These are phyloP conservation scores for Platichthys flesus DNA, from an alignment of 2,113 vertebrate genomes.

Conservation along the genomic window DNA sequence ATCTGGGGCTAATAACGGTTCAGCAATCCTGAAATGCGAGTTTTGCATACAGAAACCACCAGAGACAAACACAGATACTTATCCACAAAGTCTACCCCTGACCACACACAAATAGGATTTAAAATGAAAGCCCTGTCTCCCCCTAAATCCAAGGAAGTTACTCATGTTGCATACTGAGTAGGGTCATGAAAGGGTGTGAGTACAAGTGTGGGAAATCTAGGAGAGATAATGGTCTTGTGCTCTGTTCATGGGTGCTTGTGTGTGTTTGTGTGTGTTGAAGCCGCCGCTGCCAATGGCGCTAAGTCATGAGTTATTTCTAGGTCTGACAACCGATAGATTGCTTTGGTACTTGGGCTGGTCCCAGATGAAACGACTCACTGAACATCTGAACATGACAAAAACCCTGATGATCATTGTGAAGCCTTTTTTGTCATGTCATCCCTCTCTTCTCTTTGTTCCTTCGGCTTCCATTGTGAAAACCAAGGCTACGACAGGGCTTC, in stretches of 20 bases:
- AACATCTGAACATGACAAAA: slow-evolving; percentile 28
- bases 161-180: slow-evolving; percentile 63
- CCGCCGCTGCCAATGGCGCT: slow-evolving; percentile 4
- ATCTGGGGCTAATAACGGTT: not conserved
- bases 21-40: too few species aligned
- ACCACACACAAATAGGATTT: not conserved
- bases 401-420: slow-evolving; percentile 27
- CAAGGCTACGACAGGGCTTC: slow-evolving; percentile 19
- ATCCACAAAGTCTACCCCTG: not conserved
- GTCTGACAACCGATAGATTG: slow-evolving; percentile 19
- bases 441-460: slow-evolving; percentile 23
- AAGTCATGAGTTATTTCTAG: slow-evolving; percentile 21
- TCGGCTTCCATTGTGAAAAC: not conserved
- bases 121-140: slow-evolving; percentile 28
- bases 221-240: slow-evolving; percentile 25
- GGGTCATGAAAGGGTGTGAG: slow-evolving; percentile 52
- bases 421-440: slow-evolving; percentile 8
- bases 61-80: too few species aligned
- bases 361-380: slow-evolving; percentile 21
- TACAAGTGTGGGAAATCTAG: slow-evolving; percentile 47
- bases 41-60: too few species aligned
- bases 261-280: not conserved
- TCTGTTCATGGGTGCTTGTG: not conserved
- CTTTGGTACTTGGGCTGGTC: slow-evolving; percentile 15
- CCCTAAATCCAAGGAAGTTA: slow-evolving; percentile 56